Percentiles rank a stretch among this genome's conserved stretches.
These are phyloP conservation scores for Spatulosminthurus flaviceps DNA, from an alignment of 2,888 invertebrate species.

Conservation along the genomic window DNA sequence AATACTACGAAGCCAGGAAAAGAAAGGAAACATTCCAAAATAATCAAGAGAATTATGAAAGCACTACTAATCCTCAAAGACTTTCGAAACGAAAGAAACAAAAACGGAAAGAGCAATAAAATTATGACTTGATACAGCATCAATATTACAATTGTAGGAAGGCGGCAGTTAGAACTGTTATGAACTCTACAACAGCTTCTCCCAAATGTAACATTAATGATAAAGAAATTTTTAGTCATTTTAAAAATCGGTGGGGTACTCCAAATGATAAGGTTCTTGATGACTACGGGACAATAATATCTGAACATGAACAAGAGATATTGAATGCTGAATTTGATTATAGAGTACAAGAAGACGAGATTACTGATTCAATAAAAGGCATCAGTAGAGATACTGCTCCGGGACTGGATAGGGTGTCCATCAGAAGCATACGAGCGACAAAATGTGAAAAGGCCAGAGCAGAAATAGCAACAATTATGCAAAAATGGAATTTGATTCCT, in stretches of 20 bases:
- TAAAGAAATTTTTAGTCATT: neutral
- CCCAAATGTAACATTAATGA: neutral
- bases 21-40: neutral
- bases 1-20: neutral
- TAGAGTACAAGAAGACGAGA: too few species aligned
- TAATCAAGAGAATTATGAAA: neutral
- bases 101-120: neutral
- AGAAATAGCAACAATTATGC: neutral
- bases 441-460: neutral
- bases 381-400: too few species aligned
- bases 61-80: neutral
- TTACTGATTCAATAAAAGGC: too few species aligned
- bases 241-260: neutral
- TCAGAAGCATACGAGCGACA: too few species aligned
- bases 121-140: neutral
- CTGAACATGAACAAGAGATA: too few species aligned
- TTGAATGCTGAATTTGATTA: too few species aligned
- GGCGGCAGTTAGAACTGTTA: neutral
- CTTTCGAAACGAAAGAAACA: neutral
- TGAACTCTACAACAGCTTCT: neutral
- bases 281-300: too few species aligned
- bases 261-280: neutral
- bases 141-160: conserved; percentile 1
- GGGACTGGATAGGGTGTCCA: too few species aligned
- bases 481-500: conserved; percentile 11